Base-by-base conservation (phyloP, 2,797 vertebrate genomes). In the Mormyrops boulengeri region DNA sequence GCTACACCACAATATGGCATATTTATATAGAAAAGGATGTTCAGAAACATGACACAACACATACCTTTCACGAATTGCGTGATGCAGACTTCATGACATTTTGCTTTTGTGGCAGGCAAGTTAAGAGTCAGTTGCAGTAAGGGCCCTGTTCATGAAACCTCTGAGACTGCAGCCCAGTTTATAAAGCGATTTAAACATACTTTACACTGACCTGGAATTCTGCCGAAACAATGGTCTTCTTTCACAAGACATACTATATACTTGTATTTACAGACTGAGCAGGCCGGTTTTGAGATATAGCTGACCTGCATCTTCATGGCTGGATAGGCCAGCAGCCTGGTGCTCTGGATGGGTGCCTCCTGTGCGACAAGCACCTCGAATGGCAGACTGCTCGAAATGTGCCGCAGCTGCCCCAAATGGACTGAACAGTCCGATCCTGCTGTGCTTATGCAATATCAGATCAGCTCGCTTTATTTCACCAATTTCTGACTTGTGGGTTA, bases 131-230 rank as follows among this genome's bases (percentile, higher is more conserved):
- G 57, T 19, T 0, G 44, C 8, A 47, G n/a, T 6, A 12, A 38
- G 22, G 4, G 5, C 57, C 8, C 19, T 0, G n/a, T 44, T 89
- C 41, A 85, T 14, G 26, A 55, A 30, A 52, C 91, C 90, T 89
- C 88, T 86, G 87, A 44, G 47, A 82, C 66, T 44, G 89, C 89
- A 47, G 77, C n/a, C 41, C 41, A 88, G 88, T 89, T 84, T 50
- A 82, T 90, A 88, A 60, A 91, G 91, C 90, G 89, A 90, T 92
- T 92, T 91, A 91, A 89, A 89, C 69, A 91, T 30, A 66, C 92
- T 93, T 91, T 92, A 90, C 92, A 89, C 90, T 92, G 91, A 92
- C 90, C 91, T 91, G 91, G 92, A 93, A 93, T 92, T 91, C 91
- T 86, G 91, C 91, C 88, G 91, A 92, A 92, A 92, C 90, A 93